Percentiles rank a stretch among this genome's conserved stretches.
These are phyloP conservation scores for Nephila pilipes DNA, from an alignment of 1,140 invertebrate genomes.

Conservation along the genomic window DNA sequence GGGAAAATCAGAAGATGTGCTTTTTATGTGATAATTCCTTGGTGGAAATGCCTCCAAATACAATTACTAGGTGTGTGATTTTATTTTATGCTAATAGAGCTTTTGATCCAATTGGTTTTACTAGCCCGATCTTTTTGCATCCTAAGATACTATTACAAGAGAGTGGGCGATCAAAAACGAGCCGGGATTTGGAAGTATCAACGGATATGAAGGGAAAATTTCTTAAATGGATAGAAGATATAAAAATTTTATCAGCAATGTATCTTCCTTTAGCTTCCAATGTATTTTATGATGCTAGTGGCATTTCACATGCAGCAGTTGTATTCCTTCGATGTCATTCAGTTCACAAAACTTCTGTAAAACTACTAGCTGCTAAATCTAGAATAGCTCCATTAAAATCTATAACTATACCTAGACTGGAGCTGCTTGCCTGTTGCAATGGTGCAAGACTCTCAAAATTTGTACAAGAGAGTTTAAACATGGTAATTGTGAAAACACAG, in stretches of 20 bases:
- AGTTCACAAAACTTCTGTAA: neutral
- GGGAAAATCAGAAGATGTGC: no score
- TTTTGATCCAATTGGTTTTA: constrained; percentile 71
- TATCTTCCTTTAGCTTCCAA: neutral
- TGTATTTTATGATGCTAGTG: constrained; percentile 70
- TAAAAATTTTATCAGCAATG: neutral
- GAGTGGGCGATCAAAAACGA: neutral
- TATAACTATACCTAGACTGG: neutral
- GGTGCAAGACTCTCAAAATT: neutral
- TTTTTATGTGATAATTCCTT: no score
- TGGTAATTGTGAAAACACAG: neutral
- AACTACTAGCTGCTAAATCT: neutral
- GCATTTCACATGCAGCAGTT: constrained; percentile 40
- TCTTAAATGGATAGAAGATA: neutral
- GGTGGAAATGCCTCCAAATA: no score
- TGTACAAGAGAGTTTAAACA: neutral
- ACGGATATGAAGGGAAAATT: neutral
- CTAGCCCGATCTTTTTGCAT: neutral
- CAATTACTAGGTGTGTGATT: no score
- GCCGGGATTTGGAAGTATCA: neutral
- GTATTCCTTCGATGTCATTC: constrained; percentile 34
- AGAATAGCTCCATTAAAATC: constrained; percentile 52
- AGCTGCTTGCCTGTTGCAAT: constrained; percentile 17
- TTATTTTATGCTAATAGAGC: neutral
- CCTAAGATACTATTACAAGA: constrained; percentile 37